Percentiles rank a stretch among this genome's conserved stretches.
Evolutionary conservation across 2,888 invertebrate genomes (phyloP).

Genomic region (Metalampra italica): DNA sequence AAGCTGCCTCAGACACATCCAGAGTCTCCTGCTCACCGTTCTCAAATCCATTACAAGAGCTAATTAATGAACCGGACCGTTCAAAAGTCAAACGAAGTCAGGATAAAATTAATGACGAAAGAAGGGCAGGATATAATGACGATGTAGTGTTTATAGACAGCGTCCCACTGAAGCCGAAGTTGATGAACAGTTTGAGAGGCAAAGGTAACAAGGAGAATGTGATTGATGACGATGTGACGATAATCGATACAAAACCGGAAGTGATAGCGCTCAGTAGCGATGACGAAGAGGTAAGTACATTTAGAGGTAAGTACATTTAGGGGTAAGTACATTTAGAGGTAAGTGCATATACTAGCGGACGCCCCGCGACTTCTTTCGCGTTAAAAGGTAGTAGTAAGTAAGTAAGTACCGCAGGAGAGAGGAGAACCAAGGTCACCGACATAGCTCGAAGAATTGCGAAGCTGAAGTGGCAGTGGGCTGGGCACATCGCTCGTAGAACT

Average conservation of each 20-base stretch:
- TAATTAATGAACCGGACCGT: constrained; percentile 31
- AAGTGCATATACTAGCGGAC: too few relatives aligned
- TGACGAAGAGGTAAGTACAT: constrained; percentile 58
- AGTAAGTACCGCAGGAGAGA: too few relatives aligned
- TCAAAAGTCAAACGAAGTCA: neutral
- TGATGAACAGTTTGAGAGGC: constrained; percentile 23
- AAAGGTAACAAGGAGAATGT: constrained; percentile 3
- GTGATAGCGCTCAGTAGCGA: constrained; percentile 69
- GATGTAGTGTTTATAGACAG: constrained; percentile 14
- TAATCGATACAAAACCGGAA: constrained; percentile 53
- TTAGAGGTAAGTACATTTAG: too few relatives aligned
- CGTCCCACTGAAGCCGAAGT: constrained; percentile 18
- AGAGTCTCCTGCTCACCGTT: constrained; percentile 56
- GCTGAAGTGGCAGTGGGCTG: too few relatives aligned
- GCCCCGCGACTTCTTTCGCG: too few relatives aligned
- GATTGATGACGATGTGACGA: constrained; percentile 58
- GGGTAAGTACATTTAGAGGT: too few relatives aligned
- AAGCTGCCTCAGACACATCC: constrained; percentile 29
- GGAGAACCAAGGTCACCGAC: too few relatives aligned
- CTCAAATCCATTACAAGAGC: constrained; percentile 46
- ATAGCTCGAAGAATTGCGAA: too few relatives aligned
- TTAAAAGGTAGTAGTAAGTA: too few relatives aligned
- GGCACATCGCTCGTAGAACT: too few relatives aligned
- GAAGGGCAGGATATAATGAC: constrained; percentile 1
- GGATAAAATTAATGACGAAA: neutral